Evolutionary conservation across 92 coral and sea anemone genomes (phyloP), one percentile per base, ranked within the genome.

Genomic region (Nematostella vectensis): DNA sequence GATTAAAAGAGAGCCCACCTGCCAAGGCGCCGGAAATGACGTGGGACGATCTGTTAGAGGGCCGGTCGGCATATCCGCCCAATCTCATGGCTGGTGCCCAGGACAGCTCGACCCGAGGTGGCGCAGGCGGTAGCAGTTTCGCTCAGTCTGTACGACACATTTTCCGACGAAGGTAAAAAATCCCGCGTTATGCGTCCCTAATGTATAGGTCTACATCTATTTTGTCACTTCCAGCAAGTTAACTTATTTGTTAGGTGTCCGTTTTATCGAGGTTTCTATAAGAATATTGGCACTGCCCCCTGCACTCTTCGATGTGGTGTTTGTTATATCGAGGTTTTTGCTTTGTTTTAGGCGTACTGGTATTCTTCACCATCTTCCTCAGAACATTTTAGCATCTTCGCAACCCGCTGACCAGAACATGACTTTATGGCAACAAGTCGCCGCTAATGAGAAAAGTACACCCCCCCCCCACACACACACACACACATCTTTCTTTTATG

Each of bases 371-470:
- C 64, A 67, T 12, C 70, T 82, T 13, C 74, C 56, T 6, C 77
- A 61, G 75, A 62, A 10, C 64, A 37, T 50, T 27, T 43, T 45
- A 29, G 19, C 55, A 6, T 16, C 24, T 31, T 48, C 55, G 19
- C 73, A 31, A 23, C 54, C 58, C 11, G 11, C 50, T 0, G 94
- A 79, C 50, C 67, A 64, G 55, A 65, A 63, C n/a, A 53, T 71
- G 24, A 78, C 95, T 15, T 19, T 78, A 24, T 89, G 97, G 97
- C 95, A 85, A 26, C 97, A 89, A 67, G 76, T 89, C 1, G 97
- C 95, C 18, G 36, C 80, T 6, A 70, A 74, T 9, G 97, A 89
- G 63, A 85, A 71, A 79, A 54, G 97, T 89, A 71, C 24, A 88
- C 47, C 20, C n/a, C n/a, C n/a, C n/a, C n/a, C n/a, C n/a, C n/a